Evolutionary conservation across 2,888 invertebrate species (phyloP).

Genomic region (Melinaea marsaeus): DNA sequence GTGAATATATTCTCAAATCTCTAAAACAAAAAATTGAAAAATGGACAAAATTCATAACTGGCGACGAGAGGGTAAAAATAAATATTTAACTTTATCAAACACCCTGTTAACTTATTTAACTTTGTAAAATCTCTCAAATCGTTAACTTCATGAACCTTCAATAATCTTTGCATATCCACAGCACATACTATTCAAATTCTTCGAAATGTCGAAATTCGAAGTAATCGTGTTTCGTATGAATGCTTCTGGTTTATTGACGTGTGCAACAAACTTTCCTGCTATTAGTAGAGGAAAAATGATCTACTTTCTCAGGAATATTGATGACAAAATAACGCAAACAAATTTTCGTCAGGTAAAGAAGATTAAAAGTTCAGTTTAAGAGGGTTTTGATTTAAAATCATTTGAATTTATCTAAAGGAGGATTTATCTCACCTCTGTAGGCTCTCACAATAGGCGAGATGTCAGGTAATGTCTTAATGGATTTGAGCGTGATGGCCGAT

Average conservation of each 20-base stretch:
- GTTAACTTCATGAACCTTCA: not conserved
- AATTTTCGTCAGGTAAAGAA: constrained; percentile 68
- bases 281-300: constrained; percentile 81
- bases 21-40: constrained; percentile 90
- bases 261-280: constrained; percentile 79
- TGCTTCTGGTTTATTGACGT: constrained; percentile 80
- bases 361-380: too few relatives aligned
- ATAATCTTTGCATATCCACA: constrained; percentile 38
- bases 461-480: constrained; percentile 83
- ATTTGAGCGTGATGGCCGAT: constrained; percentile 82
- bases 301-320: constrained; percentile 85
- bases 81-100: not conserved
- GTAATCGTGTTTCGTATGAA: constrained; percentile 80
- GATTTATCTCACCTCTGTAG: constrained; percentile 38
- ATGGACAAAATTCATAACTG: constrained; percentile 90
- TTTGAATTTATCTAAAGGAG: too few relatives aligned
- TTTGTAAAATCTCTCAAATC: too few relatives aligned
- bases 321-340: constrained; percentile 78
- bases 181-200: constrained; percentile 61
- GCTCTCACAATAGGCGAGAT: constrained; percentile 83
- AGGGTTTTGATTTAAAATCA: too few relatives aligned
- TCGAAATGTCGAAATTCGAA: constrained; percentile 59
- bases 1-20: constrained; percentile 83
- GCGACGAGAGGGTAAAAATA: constrained; percentile 81
- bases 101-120: too few relatives aligned